Conservation (phyloP, 2,797 vertebrate species). For the Etheostoma perlongum region DNA sequence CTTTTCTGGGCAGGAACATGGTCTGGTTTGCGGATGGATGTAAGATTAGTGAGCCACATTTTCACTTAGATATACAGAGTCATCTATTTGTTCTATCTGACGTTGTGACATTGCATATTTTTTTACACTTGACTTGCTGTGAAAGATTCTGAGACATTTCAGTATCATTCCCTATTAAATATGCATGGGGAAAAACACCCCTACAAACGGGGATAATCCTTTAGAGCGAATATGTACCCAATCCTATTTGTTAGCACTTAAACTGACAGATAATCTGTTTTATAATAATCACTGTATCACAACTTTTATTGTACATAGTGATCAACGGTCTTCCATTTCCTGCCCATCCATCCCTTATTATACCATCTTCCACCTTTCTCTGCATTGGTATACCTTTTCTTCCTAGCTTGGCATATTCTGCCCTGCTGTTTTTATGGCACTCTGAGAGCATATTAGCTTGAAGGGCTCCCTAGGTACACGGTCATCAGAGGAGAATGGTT, state of each 20-base stretch:
- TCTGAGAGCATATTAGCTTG: constrained; percentile 69
- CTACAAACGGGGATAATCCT: constrained; percentile 4
- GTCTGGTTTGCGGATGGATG: constrained; percentile 63
- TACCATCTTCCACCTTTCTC: constrained; percentile 24
- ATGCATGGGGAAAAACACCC: neutral
- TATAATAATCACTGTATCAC: constrained; percentile 22
- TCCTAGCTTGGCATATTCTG: constrained; percentile 47
- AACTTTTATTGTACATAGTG: constrained; percentile 6
- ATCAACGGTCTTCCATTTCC: constrained; percentile 12
- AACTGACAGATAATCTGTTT: constrained; percentile 25
- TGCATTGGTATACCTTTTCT: constrained; percentile 35
- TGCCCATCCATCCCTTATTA: constrained; percentile 25
- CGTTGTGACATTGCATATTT: constrained; percentile 19
- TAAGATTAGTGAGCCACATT: constrained; percentile 51
- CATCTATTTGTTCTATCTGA: constrained; percentile 44
- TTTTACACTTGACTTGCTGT: neutral
- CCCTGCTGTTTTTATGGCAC: constrained; percentile 70
- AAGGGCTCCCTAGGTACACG: constrained; percentile 70
- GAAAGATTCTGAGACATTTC: constrained; percentile 15
- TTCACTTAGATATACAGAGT: constrained; percentile 49
- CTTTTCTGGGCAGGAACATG: constrained; percentile 61
- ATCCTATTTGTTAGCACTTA: constrained; percentile 23
- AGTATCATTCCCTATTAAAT: neutral
- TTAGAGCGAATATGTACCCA: constrained; percentile 11
- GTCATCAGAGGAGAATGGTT: constrained; percentile 74